phyloP scores from a whole-genome alignment of 2,113 vertebrate species.

The Alosa alosa region DNA sequence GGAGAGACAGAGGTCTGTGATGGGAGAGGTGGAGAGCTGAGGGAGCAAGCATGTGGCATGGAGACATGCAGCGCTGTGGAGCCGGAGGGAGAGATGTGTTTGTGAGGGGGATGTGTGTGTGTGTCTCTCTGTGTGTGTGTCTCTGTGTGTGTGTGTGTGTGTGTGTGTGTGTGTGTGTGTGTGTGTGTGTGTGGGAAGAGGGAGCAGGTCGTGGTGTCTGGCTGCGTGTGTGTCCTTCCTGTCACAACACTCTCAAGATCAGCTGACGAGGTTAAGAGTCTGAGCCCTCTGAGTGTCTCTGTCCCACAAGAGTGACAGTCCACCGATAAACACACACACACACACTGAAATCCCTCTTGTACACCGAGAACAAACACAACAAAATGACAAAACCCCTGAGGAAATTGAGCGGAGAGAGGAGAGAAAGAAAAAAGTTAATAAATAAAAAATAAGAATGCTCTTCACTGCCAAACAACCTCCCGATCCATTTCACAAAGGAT shows the following conservation, averaged over 20 bases:
- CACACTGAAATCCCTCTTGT: slow-evolving; percentile 41
- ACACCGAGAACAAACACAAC: slow-evolving; percentile 50
- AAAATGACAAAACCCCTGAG: slow-evolving; percentile 48
- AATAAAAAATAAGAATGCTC: slow-evolving; percentile 32
- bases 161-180: background rate
- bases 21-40: background rate
- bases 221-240: slow-evolving; percentile 40
- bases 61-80: background rate
- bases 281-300: slow-evolving; percentile 34
- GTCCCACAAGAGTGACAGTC: slow-evolving; percentile 36
- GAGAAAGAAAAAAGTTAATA: background rate
- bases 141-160: background rate
- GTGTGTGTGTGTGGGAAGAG: background rate
- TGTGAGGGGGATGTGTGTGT: no score
- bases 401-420: slow-evolving; percentile 42
- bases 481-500: slow-evolving; percentile 27
- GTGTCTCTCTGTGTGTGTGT: background rate
- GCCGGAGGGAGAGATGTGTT: no score
- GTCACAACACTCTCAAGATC: slow-evolving; percentile 49
- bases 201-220: slow-evolving; percentile 7
- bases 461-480: slow-evolving; percentile 39
- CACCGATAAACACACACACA: slow-evolving; percentile 40
- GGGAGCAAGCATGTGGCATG: background rate
- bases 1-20: background rate
- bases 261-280: slow-evolving; percentile 52